Evolutionary conservation across 1,140 invertebrate species (phyloP).

Genomic region (Augochlora pura): DNA sequence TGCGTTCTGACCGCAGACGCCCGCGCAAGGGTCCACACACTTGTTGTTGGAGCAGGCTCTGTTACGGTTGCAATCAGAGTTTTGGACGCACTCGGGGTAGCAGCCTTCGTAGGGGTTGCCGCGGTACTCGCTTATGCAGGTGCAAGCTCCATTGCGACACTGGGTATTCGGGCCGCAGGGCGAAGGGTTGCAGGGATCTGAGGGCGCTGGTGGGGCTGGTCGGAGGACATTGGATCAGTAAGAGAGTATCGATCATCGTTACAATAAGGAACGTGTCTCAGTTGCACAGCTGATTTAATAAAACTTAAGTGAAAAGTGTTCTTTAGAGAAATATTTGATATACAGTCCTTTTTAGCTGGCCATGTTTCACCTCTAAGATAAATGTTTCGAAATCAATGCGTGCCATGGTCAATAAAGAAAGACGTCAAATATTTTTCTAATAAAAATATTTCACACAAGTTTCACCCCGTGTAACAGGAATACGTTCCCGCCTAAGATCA

Average conservation of each 20-base stretch:
- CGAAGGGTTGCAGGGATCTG: conserved; percentile 79
- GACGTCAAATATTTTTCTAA: too few species aligned
- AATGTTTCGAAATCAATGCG: too few species aligned
- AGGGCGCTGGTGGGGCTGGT: conserved; percentile 56
- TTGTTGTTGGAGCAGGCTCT: conserved; percentile 87
- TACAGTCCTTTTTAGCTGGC: too few species aligned
- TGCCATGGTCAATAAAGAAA: too few species aligned
- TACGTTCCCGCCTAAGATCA: too few species aligned
- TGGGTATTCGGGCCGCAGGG: conserved; percentile 81
- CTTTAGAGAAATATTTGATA: too few species aligned
- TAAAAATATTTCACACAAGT: too few species aligned
- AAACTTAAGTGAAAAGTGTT: too few species aligned
- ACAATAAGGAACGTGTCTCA: too few species aligned
- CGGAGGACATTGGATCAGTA: neutral
- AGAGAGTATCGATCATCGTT: neutral
- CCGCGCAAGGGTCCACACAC: conserved; percentile 87
- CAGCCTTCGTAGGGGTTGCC: conserved; percentile 80
- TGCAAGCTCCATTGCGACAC: conserved; percentile 76
- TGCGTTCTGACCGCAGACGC: conserved; percentile 86
- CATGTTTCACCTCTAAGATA: too few species aligned
- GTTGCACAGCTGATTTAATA: too few species aligned
- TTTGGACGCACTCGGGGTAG: conserved; percentile 83
- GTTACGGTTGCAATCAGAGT: conserved; percentile 84
- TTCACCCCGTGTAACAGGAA: too few species aligned
- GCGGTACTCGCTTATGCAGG: conserved; percentile 75